Conservation (phyloP, 2,113 vertebrate genomes). For the Pavo muticus region DNA sequence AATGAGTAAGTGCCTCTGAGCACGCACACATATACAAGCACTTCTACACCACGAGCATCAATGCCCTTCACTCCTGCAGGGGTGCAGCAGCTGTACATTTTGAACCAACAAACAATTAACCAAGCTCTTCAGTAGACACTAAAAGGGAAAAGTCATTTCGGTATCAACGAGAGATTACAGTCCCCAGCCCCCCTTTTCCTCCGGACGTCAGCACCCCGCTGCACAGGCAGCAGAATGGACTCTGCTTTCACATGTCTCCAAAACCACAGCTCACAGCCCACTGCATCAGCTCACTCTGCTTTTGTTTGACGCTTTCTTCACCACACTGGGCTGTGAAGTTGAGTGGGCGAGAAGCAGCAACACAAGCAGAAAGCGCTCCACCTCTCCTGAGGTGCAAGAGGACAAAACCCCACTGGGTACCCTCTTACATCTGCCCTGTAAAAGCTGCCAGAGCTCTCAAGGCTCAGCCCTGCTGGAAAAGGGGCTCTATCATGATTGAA, state of each 20-base stretch:
- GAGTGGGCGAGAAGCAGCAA: not conserved
- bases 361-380: not conserved
- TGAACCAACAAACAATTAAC: not conserved
- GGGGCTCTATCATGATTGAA: not conserved
- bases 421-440: not conserved
- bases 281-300: not conserved
- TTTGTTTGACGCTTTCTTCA: not conserved
- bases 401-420: not conserved
- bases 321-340: not conserved
- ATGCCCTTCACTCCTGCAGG: not conserved
- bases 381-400: not conserved
- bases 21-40: accelerated
- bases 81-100: not conserved
- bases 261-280: constrained; percentile 48
- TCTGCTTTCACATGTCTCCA: not conserved
- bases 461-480: not conserved
- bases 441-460: not conserved
- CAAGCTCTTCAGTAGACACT: not conserved
- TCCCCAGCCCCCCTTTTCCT: not conserved
- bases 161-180: not conserved
- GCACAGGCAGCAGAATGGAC: not conserved
- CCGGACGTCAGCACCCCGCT: not conserved
- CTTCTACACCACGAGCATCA: accelerated
- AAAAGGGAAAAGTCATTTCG: not conserved
- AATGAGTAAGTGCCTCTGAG: not conserved